phyloP scores from a whole-genome alignment of 2,113 vertebrate genomes.

The Chaetodon auriga region DNA sequence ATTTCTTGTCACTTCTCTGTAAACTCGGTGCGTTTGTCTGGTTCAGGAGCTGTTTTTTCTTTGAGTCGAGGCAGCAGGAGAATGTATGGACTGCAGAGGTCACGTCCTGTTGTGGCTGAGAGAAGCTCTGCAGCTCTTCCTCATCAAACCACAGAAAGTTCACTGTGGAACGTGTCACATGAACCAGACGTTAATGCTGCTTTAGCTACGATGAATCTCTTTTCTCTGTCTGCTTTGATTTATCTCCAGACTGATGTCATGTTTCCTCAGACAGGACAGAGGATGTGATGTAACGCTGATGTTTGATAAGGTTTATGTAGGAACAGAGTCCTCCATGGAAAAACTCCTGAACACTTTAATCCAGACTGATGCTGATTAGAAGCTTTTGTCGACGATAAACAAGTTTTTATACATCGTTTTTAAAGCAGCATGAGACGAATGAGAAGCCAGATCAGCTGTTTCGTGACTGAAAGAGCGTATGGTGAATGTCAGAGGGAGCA shows the following conservation, averaged over 20 bases:
- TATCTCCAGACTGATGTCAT: neutral
- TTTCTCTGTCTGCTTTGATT: neutral
- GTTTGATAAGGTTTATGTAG: neutral
- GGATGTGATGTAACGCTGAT: neutral
- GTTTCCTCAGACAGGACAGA: neutral
- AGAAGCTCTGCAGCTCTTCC: neutral
- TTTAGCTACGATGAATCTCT: too few species aligned
- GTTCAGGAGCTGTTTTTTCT: too few species aligned
- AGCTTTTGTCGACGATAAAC: neutral
- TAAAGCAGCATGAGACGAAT: neutral
- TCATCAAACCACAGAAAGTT: neutral
- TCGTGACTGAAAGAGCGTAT: neutral
- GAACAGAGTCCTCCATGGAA: neutral
- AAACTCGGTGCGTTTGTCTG: too few species aligned
- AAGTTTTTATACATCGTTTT: neutral
- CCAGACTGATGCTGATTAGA: neutral
- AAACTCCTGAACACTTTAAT: neutral
- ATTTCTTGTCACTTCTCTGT: too few species aligned
- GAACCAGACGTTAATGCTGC: too few species aligned
- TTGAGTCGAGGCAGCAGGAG: neutral
- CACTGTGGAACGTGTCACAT: neutral
- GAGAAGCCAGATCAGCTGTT: neutral
- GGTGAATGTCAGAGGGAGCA: neutral
- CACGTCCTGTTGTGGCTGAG: neutral
- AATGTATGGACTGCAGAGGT: neutral